These are phyloP conservation scores for Probosciger aterrimus DNA, from an alignment of 2,113 vertebrate genomes.

Conservation along the genomic window DNA sequence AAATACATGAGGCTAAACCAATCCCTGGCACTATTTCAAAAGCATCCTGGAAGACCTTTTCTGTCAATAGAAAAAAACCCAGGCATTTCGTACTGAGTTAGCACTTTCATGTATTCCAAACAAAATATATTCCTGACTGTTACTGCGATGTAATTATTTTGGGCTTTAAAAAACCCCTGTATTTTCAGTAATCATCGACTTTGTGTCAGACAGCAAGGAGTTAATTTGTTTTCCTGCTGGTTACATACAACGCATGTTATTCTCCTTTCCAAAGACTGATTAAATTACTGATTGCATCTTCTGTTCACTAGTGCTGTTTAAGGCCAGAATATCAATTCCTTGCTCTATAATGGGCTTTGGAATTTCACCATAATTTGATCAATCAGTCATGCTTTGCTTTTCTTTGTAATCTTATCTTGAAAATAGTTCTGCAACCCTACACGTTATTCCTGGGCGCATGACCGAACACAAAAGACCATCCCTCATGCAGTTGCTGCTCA, in stretches of 20 bases:
- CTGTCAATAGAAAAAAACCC: not conserved
- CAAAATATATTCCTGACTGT: not conserved
- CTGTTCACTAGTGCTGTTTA: not conserved
- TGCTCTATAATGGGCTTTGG: not conserved
- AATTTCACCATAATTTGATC: not conserved
- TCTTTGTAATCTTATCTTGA: not conserved
- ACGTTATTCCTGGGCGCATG: not conserved
- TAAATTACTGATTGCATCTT: constrained; percentile 9
- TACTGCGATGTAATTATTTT: not conserved
- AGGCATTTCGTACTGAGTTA: not conserved
- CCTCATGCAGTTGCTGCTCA: not conserved
- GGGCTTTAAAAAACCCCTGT: not conserved
- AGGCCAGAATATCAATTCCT: not conserved
- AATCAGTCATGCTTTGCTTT: not conserved
- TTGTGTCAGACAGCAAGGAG: not conserved
- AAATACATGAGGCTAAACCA: not conserved
- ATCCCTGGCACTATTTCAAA: not conserved
- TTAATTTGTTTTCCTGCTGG: constrained; percentile 7
- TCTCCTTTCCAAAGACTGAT: not conserved
- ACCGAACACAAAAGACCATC: not conserved
- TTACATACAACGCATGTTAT: not conserved
- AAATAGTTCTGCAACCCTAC: not conserved
- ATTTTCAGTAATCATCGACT: not conserved
- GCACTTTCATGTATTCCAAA: not conserved
- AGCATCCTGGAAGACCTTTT: not conserved